These are phyloP conservation scores for Euproctis similis DNA, from an alignment of 2,888 invertebrate species.

Conservation along the genomic window DNA sequence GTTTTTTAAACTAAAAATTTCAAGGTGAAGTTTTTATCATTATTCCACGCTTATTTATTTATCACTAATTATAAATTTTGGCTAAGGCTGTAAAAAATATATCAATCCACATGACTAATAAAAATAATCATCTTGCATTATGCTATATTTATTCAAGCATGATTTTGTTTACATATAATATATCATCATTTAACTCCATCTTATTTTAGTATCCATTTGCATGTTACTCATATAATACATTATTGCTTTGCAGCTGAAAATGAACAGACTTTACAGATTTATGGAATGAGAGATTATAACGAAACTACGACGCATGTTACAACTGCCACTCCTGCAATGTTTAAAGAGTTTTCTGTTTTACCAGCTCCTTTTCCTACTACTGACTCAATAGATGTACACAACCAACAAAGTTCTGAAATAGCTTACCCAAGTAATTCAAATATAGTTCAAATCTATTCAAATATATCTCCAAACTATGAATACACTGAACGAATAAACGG, in stretches of 20 bases:
- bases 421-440: slow-evolving; percentile 38
- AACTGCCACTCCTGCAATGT: slow-evolving; percentile 33
- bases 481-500: too few relatives aligned
- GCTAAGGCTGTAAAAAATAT: too few relatives aligned
- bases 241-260: slow-evolving; percentile 64
- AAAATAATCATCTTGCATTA: too few relatives aligned
- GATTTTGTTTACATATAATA: too few relatives aligned
- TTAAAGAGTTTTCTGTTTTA: slow-evolving; percentile 30
- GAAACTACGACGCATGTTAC: slow-evolving; percentile 46
- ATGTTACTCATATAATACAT: slow-evolving; percentile 43
- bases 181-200: too few relatives aligned
- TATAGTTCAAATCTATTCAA: too few relatives aligned
- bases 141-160: too few relatives aligned
- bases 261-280: slow-evolving; percentile 34
- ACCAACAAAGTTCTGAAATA: slow-evolving; percentile 39
- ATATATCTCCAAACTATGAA: slow-evolving; percentile 2
- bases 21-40: too few relatives aligned
- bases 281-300: slow-evolving; percentile 33
- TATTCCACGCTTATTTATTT: too few relatives aligned
- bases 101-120: too few relatives aligned
- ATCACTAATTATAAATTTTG: too few relatives aligned
- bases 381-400: slow-evolving; percentile 38
- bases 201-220: slow-evolving; percentile 16
- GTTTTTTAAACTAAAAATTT: too few relatives aligned
- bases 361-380: slow-evolving; percentile 36